A percentile compares a stretch with the other conserved stretches of the same genome.
phyloP scores from a whole-genome alignment of 2,888 invertebrate species.

The Xanthia togata region DNA sequence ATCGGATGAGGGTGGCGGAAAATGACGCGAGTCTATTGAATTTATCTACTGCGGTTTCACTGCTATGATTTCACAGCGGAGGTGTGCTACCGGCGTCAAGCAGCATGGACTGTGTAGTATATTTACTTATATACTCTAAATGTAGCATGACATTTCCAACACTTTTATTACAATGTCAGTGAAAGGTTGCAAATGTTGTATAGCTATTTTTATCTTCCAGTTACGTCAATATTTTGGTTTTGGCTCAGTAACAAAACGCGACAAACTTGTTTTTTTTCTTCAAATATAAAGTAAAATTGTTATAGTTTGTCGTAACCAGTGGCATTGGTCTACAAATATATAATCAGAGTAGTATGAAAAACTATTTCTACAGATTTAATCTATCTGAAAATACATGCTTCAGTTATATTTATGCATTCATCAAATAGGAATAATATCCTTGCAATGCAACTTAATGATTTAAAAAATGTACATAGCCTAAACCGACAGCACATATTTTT shows the following conservation, averaged over 20 bases:
- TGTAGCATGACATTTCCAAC: conserved; percentile 7
- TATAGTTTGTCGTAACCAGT: neutral
- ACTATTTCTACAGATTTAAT: neutral
- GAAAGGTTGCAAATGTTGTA: conserved; percentile 50
- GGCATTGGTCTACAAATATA: neutral
- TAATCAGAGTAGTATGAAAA: neutral
- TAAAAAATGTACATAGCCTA: neutral
- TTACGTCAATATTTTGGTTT: conserved; percentile 24
- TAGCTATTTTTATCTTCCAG: conserved; percentile 37
- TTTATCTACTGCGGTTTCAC: no score
- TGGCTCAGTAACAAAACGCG: conserved; percentile 51
- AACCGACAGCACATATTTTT: neutral
- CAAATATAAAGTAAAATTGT: neutral
- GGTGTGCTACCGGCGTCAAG: no score
- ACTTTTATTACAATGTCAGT: conserved; percentile 51
- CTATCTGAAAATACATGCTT: neutral
- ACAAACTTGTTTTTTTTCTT: conserved; percentile 6
- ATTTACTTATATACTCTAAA: conserved; percentile 2
- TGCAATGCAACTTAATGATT: neutral
- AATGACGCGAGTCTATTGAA: no score
- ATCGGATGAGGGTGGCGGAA: no score
- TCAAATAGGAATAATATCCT: neutral
- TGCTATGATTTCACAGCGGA: no score
- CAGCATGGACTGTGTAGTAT: neutral
- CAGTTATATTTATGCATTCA: neutral